These are phyloP conservation scores for Taphrorychus bicolor DNA, from an alignment of 2,888 invertebrate species.

Conservation along the genomic window DNA sequence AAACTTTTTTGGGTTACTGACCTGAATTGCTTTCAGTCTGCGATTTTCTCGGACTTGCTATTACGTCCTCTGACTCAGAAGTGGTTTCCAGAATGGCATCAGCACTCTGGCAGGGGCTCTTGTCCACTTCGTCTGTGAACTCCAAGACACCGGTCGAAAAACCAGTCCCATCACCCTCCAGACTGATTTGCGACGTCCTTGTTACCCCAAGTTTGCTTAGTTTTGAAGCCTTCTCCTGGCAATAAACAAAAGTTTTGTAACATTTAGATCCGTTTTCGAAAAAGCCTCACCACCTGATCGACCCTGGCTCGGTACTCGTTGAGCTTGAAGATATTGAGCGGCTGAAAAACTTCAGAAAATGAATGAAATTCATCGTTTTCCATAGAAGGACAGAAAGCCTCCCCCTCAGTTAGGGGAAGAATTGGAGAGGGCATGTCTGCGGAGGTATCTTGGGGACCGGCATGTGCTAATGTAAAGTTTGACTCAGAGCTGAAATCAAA, in stretches of 20 bases:
- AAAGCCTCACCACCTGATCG: conserved; percentile 47
- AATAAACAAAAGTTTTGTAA: too few species aligned
- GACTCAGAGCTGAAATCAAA: conserved; percentile 62
- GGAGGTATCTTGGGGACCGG: conserved; percentile 63
- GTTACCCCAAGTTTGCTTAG: conserved; percentile 58
- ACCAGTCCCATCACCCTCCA: conserved; percentile 52
- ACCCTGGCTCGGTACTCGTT: conserved; percentile 56
- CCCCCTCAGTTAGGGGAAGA: conserved; percentile 1
- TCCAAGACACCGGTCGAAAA: conserved; percentile 47
- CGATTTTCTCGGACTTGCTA: not conserved
- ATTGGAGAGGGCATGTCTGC: conserved; percentile 21
- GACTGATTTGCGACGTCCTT: conserved; percentile 59
- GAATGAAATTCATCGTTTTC: conserved; percentile 47
- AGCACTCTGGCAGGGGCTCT: conserved; percentile 18
- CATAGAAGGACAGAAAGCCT: not conserved
- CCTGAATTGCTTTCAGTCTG: not conserved
- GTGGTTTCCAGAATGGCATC: conserved; percentile 1
- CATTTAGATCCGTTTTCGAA: too few species aligned
- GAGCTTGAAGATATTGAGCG: conserved; percentile 57
- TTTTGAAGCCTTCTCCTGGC: conserved; percentile 48
- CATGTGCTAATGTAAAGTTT: conserved; percentile 76
- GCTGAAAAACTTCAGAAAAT: conserved; percentile 47
- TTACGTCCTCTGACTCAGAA: not conserved
- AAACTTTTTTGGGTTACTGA: not conserved
- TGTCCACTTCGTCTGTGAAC: conserved; percentile 32